Conservation (phyloP, 2,888 invertebrate species). For the Dioctria linearis region DNA sequence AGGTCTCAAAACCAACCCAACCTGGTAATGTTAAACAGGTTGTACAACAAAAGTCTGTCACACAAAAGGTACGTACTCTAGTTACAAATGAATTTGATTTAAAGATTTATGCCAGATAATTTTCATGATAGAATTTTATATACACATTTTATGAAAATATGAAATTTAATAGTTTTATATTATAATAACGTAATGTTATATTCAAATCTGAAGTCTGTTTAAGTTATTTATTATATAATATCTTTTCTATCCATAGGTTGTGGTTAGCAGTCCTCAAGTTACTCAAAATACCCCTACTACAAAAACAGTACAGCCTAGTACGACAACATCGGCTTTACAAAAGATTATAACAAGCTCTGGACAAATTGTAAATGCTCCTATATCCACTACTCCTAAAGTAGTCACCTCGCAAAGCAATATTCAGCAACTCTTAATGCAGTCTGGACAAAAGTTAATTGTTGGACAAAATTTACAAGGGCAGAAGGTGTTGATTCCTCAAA, state of each 20-base stretch:
- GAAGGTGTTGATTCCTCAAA: constrained; percentile 69
- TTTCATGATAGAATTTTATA: not conserved
- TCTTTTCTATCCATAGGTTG: constrained; percentile 28
- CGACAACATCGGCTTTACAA: constrained; percentile 36
- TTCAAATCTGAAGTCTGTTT: no score
- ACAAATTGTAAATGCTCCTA: constrained; percentile 53
- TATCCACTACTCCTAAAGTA: constrained; percentile 52
- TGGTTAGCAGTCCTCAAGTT: constrained; percentile 36
- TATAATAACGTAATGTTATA: no score
- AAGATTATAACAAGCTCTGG: constrained; percentile 58
- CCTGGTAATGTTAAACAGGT: constrained; percentile 59
- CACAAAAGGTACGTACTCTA: constrained; percentile 63
- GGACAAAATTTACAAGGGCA: constrained; percentile 69
- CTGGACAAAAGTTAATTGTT: constrained; percentile 67
- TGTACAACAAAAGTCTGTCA: constrained; percentile 58
- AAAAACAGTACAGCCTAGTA: not conserved
- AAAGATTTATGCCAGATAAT: not conserved
- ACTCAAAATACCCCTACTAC: constrained; percentile 38
- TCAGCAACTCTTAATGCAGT: constrained; percentile 69
- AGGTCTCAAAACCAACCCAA: constrained; percentile 53
- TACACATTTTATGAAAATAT: not conserved
- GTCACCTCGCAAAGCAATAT: constrained; percentile 62
- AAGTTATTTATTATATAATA: not conserved
- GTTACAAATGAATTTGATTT: not conserved
- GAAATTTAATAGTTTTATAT: no score